A percentile compares a stretch with the other conserved stretches of the same genome.
These are phyloP conservation scores for Dicentrarchus labrax DNA, from an alignment of 2,113 vertebrate species.

Conservation along the genomic window DNA sequence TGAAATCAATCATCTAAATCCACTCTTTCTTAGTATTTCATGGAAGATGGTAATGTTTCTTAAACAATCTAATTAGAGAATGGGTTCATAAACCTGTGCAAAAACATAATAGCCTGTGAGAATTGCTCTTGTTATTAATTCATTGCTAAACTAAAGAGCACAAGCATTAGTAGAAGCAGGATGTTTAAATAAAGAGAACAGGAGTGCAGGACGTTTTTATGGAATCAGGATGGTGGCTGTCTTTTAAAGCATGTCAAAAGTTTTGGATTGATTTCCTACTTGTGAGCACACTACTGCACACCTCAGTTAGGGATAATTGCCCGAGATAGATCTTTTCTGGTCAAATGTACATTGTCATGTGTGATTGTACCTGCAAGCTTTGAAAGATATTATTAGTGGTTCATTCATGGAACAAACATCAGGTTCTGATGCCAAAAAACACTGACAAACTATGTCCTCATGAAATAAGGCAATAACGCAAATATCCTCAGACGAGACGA, in stretches of 20 bases:
- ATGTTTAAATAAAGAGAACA: background rate
- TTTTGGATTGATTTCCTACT: constrained; percentile 14
- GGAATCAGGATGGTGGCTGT: background rate
- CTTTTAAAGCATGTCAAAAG: background rate
- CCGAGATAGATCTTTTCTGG: background rate
- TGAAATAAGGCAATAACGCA: too few relatives aligned
- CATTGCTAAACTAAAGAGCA: constrained; percentile 8
- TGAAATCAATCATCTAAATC: constrained; percentile 45
- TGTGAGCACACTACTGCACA: background rate
- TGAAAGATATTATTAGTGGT: background rate
- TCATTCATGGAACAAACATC: background rate
- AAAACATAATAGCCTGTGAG: background rate
- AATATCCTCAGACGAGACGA: background rate
- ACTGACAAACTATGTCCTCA: background rate
- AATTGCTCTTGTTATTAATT: background rate
- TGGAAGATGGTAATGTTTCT: background rate
- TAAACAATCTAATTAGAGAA: constrained; percentile 29
- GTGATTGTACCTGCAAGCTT: background rate
- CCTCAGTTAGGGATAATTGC: background rate
- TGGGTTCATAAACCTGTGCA: background rate
- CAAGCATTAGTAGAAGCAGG: background rate
- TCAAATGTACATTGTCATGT: background rate
- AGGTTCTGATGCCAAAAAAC: background rate
- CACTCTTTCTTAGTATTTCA: constrained; percentile 14
- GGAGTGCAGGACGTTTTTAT: background rate